Base-by-base conservation (phyloP, 2,888 invertebrate genomes). In the Mimas tiliae region DNA sequence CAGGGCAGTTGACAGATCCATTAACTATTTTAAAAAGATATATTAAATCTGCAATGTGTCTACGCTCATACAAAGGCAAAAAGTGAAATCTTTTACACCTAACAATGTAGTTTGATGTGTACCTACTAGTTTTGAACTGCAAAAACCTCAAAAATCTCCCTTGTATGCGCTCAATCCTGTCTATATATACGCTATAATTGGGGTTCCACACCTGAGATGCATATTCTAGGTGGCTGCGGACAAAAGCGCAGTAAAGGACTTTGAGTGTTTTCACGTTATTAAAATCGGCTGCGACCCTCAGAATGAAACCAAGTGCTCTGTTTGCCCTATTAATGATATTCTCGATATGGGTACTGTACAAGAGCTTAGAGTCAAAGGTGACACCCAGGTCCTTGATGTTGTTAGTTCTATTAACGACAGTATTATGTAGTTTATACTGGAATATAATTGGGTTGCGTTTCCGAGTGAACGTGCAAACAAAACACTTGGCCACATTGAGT, bases 221-320 rank as follows among this genome's bases (percentile, higher is more conserved):
- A 9, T 50, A 50, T 50, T 50, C 50, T 6, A 50, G 19, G 19
- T 62, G n/a, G 51, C 67, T 67, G 2, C 65, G 62, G 19, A 67
- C 67, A 21, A 33, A 64, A 1, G 67, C 38, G 48, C 67, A 65
- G 11, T 64, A 64, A 3, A 65, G 33, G 1, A 67, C 63, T 63
- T 67, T 65, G 4, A 66, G 19, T 6, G 68, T 68, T 66, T 68
- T 68, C 0, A 68, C 58, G 4, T 27, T 55, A 3, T 19, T 33
- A 58, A 68, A 68, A 0, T 68, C 65, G 0, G 63, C 4, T 19
- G 50, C 16, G 6, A 50, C 7, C 16, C 50, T 16, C 8, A 12
- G 8, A 19, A 50, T 9, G 9, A 50, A 50, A 12, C 50, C 50
- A 6, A 50, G 16, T 50, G 50, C 50, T 19, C 50, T 50, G 7